Evolutionary conservation across 2,113 vertebrate genomes (phyloP), one percentile per base, ranked within the genome.

Genomic region (Sceloporus tristichus): DNA sequence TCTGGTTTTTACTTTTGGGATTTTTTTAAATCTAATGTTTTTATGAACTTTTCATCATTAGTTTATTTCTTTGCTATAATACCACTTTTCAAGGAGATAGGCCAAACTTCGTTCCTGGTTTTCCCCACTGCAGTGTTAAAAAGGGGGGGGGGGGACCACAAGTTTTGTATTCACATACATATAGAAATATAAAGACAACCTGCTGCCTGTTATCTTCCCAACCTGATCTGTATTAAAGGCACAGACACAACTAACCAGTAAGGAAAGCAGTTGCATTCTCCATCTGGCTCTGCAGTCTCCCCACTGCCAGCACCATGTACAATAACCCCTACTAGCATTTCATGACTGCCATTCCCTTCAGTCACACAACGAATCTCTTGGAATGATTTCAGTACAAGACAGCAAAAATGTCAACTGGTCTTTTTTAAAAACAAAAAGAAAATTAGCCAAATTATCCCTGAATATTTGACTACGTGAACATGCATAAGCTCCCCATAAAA

Each of bases 401-500:
- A 82, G 85, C 73, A 79, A n/a, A 94, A 91, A 94, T 94, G 91
- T 59, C 84, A 91, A 42, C 92, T 92, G 76, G 87, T 82, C 86
- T 95, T 96, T 94, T 85, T 59, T 71, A 21, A 81, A 85, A 93
- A 91, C 89, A 80, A 82, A 92, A 91, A 87, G 82, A 73, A 86
- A 85, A 87, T 84, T 90, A 84, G 92, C 95, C 92, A 92, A 94
- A 93, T 94, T 84, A 88, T 90, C 88, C 91, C 84, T 95, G 93
- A 94, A 89, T 93, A 93, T 94, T 94, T 95, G 90, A 94, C 94
- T 95, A 90, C 14, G 87, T 86, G 86, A 96, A 94, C 87, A 91
- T 85, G 91, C 88, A 93, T 93, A 94, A 94, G 92, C 86, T 92
- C 91, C 90, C 93, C 91, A 94, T 92, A 93, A 95, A 96, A 96